Percentiles rank a stretch among this genome's conserved stretches.
phyloP scores from a whole-genome alignment of 2,113 vertebrate species.

The Prunella himalayana region DNA sequence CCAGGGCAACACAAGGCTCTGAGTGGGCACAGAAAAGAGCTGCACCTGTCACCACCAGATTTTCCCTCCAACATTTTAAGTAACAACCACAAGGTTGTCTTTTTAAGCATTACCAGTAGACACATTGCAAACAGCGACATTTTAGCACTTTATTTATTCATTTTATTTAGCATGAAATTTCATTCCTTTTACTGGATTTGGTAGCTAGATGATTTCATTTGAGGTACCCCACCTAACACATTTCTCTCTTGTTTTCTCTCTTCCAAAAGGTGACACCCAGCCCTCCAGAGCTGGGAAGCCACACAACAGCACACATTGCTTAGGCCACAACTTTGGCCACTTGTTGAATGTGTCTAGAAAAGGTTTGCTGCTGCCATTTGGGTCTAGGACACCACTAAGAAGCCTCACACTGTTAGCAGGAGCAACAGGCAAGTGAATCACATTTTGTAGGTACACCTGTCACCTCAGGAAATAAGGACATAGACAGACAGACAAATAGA shows the following conservation, averaged over 20 bases:
- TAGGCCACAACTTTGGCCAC: background rate
- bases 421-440: background rate
- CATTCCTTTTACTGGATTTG: background rate
- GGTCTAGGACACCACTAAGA: background rate
- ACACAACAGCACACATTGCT: background rate
- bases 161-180: background rate
- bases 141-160: background rate
- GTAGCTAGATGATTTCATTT: background rate
- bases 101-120: background rate
- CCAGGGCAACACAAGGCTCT: background rate
- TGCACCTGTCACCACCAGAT: background rate
- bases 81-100: background rate
- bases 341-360: background rate
- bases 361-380: background rate
- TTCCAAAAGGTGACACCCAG: background rate
- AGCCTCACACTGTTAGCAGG: background rate
- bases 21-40: background rate
- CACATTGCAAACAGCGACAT: background rate
- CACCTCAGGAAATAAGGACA: background rate
- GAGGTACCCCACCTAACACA: background rate
- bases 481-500: rapidly evolving
- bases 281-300: background rate
- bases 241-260: background rate
- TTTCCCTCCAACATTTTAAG: background rate
- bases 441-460: background rate